Conservation (phyloP, 2,797 vertebrate species). For the Poecilia velifera region DNA sequence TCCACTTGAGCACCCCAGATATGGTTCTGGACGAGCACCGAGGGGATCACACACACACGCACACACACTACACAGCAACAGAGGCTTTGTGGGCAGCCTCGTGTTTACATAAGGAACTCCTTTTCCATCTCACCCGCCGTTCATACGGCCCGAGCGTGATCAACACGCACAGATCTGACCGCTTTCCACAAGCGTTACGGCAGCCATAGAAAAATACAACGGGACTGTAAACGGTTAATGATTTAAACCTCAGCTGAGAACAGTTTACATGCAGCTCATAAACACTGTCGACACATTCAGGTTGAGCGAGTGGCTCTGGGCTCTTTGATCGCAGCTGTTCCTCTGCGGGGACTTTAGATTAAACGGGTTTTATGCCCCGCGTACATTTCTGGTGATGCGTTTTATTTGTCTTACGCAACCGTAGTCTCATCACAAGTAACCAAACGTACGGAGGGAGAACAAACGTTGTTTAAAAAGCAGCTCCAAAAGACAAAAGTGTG, state of each 20-base stretch:
- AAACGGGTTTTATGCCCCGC: not conserved
- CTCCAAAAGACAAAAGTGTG: not conserved
- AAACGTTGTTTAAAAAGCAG: not conserved
- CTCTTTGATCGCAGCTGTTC: not conserved
- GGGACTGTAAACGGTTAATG: slow-evolving; percentile 48
- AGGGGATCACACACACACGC: slow-evolving; percentile 14
- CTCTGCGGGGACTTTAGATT: not conserved
- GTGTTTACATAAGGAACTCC: slow-evolving; percentile 38
- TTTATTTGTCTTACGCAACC: not conserved
- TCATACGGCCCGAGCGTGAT: slow-evolving; percentile 9
- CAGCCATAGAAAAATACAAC: slow-evolving; percentile 23
- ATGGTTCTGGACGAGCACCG: slow-evolving; percentile 23
- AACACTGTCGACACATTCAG: slow-evolving; percentile 29
- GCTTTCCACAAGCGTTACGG: not conserved
- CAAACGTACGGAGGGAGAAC: not conserved
- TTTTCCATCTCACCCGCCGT: slow-evolving; percentile 34
- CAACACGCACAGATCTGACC: slow-evolving; percentile 4
- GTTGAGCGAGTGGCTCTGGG: slow-evolving; percentile 14
- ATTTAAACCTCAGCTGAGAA: slow-evolving; percentile 50
- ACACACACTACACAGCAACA: slow-evolving; percentile 13
- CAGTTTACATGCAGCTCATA: slow-evolving; percentile 39
- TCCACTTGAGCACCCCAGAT: slow-evolving; percentile 48
- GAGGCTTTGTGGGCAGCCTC: slow-evolving; percentile 1
- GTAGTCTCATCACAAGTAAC: not conserved
- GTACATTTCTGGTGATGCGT: not conserved